These are phyloP conservation scores for Darevskia mixta DNA, from an alignment of 2,797 vertebrate genomes.

Conservation along the genomic window DNA sequence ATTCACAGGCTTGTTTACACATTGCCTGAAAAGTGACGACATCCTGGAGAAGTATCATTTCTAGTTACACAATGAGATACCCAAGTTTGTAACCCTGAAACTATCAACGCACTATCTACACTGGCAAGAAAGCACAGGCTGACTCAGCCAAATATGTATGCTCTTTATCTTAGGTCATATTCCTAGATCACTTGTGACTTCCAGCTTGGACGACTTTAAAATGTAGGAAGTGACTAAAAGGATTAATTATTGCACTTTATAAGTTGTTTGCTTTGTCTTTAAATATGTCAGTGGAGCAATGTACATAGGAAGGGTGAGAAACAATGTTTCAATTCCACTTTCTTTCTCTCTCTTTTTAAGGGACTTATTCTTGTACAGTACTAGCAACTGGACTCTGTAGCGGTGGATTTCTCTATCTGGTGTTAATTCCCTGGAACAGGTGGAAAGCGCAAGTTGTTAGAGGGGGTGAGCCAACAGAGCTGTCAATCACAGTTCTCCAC, in stretches of 20 bases:
- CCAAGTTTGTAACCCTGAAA: background rate
- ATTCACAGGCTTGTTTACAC: background rate
- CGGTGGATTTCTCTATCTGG: background rate
- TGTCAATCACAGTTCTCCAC: conserved; percentile 16
- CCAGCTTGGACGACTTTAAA: background rate
- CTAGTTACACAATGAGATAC: background rate
- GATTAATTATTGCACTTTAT: background rate
- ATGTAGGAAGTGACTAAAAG: background rate
- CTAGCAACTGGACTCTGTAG: background rate
- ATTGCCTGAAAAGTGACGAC: background rate
- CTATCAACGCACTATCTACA: background rate
- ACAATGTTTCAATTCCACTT: background rate
- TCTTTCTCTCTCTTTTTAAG: background rate
- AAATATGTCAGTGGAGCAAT: background rate
- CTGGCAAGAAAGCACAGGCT: background rate
- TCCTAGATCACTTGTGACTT: background rate
- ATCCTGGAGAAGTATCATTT: background rate
- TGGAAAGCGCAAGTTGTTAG: conserved; percentile 1
- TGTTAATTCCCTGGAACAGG: conserved; percentile 10
- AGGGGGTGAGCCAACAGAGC: background rate
- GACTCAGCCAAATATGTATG: background rate
- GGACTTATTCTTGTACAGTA: background rate
- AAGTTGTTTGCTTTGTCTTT: background rate
- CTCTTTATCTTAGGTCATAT: background rate
- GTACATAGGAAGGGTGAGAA: background rate